Evolutionary conservation across 2,113 vertebrate species (phyloP).

Genomic region (Eleginops maclovinus): DNA sequence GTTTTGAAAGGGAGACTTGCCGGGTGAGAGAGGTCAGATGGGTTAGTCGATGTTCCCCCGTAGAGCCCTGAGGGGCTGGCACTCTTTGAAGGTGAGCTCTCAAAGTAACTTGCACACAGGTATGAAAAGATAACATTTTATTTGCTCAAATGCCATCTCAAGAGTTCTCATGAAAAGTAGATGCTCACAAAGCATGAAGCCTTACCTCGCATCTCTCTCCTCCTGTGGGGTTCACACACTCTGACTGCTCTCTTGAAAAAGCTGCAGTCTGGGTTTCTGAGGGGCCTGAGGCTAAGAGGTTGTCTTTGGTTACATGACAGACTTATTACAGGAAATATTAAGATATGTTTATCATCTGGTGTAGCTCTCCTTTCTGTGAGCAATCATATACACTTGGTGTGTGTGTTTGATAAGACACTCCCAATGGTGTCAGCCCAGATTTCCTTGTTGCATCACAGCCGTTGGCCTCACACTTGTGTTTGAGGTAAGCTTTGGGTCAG

Average conservation of each 20-base stretch:
- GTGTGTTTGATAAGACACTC: constrained; percentile 27
- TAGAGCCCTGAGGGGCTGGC: constrained; percentile 38
- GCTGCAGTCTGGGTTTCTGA: constrained; percentile 48
- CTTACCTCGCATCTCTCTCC: constrained; percentile 17
- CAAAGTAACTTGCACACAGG: constrained; percentile 7
- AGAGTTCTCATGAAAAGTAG: background rate
- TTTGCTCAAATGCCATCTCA: background rate
- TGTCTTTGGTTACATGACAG: constrained; percentile 72
- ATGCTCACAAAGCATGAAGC: constrained; percentile 36
- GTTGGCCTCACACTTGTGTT: constrained; percentile 69
- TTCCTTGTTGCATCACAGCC: constrained; percentile 6
- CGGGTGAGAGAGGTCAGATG: background rate
- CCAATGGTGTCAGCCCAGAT: background rate
- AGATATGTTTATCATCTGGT: constrained; percentile 65
- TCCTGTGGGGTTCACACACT: constrained; percentile 40
- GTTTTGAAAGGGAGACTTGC: background rate
- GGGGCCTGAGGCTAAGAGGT: constrained; percentile 48
- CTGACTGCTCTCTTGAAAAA: constrained; percentile 58
- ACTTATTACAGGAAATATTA: constrained; percentile 72
- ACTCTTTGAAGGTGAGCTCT: constrained; percentile 50
- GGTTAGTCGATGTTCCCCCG: constrained; percentile 36
- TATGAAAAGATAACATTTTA: background rate
- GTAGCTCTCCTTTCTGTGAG: constrained; percentile 17
- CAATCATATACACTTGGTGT: constrained; percentile 34
- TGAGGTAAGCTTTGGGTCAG: constrained; percentile 63